Base-by-base conservation (phyloP, 2,888 invertebrate genomes). In the Leptinotarsa rubiginosa region DNA sequence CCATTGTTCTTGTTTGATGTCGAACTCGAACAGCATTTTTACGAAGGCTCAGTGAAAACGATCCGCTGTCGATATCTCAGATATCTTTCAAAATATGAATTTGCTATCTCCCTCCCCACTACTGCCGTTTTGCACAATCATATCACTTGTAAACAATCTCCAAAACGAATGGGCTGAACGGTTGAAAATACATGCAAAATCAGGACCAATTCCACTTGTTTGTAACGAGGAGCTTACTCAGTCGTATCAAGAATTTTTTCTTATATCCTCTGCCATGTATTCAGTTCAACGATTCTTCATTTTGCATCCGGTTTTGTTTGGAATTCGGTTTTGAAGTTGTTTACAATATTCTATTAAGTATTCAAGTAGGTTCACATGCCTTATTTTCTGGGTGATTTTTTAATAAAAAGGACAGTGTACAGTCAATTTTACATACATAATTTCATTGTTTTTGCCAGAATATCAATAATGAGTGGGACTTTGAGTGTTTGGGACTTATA, bases 1-100 rank as follows among this genome's bases (percentile, higher is more conserved):
- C 18, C 49, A 50, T 56, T 62, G 67, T 74, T 68, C 65, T 47
- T 62, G 54, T 16, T 67, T 22, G 52, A 47, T 54, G 31, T 54
- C 16, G 10, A 52, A 31, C 52, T 68, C 16, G 2, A 41, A 47
- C 20, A 47, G 15, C 52, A 66, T 22, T 67, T 67, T 67, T 16
- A 25, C 16, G 25, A 50, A 20, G 31, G 10, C n/a, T 1, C 62
- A 31, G 7, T n/a, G 18, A 62, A 7, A 5, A n/a, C 15, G n/a
- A 62, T n/a, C n/a, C 10, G 12, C 12, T 20, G 56, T 20, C 56
- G 41, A 62, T 41, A 41, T 62, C n/a, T 31, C 31, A 12, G 16
- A 62, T 62, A 31, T n/a, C 62, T 62, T 5, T 31, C 4, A 13
- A 56, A 56, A 41, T 5, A 31, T 16, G 41, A 16, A 62, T 16